phyloP scores from a whole-genome alignment of 2,797 vertebrate genomes.

The Strix occidentalis region DNA sequence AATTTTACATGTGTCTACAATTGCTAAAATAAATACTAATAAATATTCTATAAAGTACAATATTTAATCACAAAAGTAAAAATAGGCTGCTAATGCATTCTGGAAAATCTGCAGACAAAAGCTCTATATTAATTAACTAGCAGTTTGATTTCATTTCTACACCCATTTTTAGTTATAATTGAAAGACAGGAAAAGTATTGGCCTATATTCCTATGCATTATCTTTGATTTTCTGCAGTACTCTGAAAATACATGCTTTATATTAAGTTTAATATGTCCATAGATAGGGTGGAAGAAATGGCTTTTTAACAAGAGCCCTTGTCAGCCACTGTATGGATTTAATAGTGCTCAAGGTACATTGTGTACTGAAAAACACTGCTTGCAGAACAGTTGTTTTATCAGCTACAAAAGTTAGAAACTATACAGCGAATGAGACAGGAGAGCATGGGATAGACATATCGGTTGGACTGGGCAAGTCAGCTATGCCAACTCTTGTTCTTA shows the following conservation, averaged over 20 bases:
- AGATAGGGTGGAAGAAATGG: not conserved
- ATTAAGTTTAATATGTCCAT: not conserved
- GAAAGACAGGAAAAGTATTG: not conserved
- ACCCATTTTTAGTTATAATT: not conserved
- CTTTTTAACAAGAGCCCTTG: not conserved
- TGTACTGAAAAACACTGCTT: not conserved
- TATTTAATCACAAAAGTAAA: not conserved
- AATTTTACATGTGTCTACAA: not conserved
- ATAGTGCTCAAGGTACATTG: not conserved
- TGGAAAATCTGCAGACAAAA: not conserved
- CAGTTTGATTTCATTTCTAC: not conserved
- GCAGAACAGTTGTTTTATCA: not conserved
- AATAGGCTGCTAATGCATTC: not conserved
- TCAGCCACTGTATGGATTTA: not conserved
- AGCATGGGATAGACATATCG: not conserved
- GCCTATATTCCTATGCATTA: not conserved
- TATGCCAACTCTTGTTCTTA: not conserved
- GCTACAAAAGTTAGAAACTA: not conserved
- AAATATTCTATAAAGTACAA: not conserved
- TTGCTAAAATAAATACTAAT: not conserved
- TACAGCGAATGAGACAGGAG: not conserved
- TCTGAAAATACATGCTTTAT: not conserved
- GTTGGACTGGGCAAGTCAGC: not conserved
- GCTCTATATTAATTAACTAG: not conserved
- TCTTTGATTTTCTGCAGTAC: not conserved